Evolutionary conservation across 2,113 vertebrate species (phyloP).

Genomic region (Tricholaema leucomelas): DNA sequence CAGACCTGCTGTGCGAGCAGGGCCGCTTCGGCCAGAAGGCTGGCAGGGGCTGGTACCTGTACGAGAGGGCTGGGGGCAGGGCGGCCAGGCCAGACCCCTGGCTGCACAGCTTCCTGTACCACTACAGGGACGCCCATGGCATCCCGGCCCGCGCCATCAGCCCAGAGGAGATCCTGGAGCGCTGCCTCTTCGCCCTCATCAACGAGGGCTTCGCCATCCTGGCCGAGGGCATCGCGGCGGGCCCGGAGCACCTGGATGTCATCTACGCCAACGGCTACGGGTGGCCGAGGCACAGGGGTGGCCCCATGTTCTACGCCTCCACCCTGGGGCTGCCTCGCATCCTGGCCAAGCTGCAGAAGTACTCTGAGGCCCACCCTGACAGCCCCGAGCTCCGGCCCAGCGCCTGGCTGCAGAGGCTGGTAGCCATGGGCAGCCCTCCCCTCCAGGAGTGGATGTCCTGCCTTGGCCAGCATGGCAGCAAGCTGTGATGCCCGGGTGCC

Average conservation of each 20-base stretch:
- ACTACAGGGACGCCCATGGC: conserved; percentile 77
- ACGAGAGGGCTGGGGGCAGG: conserved; percentile 80
- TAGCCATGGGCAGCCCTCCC: conserved; percentile 82
- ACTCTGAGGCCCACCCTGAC: conserved; percentile 81
- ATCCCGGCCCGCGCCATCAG: conserved; percentile 75
- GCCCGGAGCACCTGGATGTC: conserved; percentile 88
- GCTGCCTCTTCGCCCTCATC: conserved; percentile 85
- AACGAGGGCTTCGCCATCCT: conserved; percentile 91
- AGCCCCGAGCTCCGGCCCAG: conserved; percentile 82
- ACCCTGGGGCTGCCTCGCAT: conserved; percentile 81
- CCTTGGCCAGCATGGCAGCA: conserved; percentile 67
- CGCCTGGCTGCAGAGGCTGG: conserved; percentile 83
- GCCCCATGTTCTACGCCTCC: conserved; percentile 91
- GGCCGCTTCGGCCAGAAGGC: conserved; percentile 89
- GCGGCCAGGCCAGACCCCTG: conserved; percentile 81
- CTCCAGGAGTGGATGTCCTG: conserved; percentile 83
- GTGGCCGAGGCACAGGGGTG: conserved; percentile 88
- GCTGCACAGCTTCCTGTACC: conserved; percentile 79
- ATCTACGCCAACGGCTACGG: conserved; percentile 89
- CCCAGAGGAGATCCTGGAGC: conserved; percentile 87
- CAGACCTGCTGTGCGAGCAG: conserved; percentile 86
- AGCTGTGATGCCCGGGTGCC: conserved; percentile 74
- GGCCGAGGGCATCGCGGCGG: conserved; percentile 83
- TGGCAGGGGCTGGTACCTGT: conserved; percentile 88
- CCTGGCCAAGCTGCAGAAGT: conserved; percentile 82